Evolutionary conservation across 2,797 vertebrate species (phyloP).

Genomic region (Muscicapa comitata): DNA sequence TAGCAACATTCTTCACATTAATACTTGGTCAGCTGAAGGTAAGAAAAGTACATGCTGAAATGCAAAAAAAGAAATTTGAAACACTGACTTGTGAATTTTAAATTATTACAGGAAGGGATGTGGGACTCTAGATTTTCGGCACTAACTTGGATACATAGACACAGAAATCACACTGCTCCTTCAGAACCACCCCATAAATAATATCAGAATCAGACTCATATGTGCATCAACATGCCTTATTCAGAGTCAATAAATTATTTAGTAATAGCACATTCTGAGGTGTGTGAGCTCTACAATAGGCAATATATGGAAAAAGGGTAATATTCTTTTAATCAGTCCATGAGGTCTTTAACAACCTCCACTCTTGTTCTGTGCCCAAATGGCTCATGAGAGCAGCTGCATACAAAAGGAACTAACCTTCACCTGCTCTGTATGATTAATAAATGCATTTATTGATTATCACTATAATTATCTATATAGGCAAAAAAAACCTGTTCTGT

Average conservation of each 20-base stretch:
- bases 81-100: neutral
- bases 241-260: slow-evolving; percentile 5
- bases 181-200: neutral
- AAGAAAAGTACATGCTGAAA: neutral
- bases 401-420: neutral
- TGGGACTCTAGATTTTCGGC: neutral
- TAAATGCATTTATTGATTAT: neutral
- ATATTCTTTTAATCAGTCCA: neutral
- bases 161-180: neutral
- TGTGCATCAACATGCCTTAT: rapidly evolving
- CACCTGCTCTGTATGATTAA: neutral
- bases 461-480: neutral
- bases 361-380: neutral
- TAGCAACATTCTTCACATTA: neutral
- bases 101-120: neutral
- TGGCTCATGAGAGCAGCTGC: neutral
- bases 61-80: neutral
- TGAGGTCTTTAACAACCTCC: neutral
- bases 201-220: neutral
- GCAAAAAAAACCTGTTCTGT: neutral
- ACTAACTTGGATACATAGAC: neutral
- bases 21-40: neutral
- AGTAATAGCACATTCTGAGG: neutral
- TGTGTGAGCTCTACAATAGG: neutral
- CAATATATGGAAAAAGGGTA: neutral